Conservation (phyloP, 2,888 invertebrate species). For the Eubasilissa splendida region DNA sequence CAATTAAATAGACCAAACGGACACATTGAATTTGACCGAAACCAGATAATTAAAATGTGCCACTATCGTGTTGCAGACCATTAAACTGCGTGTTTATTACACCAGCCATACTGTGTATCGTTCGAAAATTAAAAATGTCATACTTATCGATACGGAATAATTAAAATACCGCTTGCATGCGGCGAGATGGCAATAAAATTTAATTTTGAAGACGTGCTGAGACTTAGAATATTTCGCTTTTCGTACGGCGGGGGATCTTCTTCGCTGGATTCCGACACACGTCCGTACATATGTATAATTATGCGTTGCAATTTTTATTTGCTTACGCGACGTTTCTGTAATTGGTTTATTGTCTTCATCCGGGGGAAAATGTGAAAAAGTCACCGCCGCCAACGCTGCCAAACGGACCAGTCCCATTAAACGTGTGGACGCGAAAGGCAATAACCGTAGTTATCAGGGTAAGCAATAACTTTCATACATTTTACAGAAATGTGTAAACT, state of each 20-base stretch:
- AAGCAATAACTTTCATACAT: too few species aligned
- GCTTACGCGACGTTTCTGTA: not conserved
- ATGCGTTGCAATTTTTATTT: conserved; percentile 12
- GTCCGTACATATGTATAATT: not conserved
- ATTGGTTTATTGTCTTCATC: conserved; percentile 17
- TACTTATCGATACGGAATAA: conserved; percentile 28
- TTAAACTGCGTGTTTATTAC: too few species aligned
- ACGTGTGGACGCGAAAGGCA: not conserved
- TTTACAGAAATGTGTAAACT: too few species aligned
- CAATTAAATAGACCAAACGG: too few species aligned
- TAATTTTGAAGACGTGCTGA: conserved; percentile 42
- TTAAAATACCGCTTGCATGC: conserved; percentile 38
- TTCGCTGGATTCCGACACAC: not conserved
- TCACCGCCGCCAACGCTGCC: not conserved
- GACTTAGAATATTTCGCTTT: conserved; percentile 23
- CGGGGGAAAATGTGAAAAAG: not conserved
- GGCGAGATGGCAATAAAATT: conserved; percentile 42
- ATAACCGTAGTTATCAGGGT: too few species aligned
- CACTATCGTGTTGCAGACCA: too few species aligned
- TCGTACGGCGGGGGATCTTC: conserved; percentile 7
- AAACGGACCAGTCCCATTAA: not conserved
- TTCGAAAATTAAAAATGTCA: not conserved
- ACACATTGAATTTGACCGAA: too few species aligned
- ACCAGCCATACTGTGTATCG: not conserved
- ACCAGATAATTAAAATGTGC: too few species aligned